These are phyloP conservation scores for Gymnosoma rotundatum DNA, from an alignment of 2,888 invertebrate genomes.

Conservation along the genomic window DNA sequence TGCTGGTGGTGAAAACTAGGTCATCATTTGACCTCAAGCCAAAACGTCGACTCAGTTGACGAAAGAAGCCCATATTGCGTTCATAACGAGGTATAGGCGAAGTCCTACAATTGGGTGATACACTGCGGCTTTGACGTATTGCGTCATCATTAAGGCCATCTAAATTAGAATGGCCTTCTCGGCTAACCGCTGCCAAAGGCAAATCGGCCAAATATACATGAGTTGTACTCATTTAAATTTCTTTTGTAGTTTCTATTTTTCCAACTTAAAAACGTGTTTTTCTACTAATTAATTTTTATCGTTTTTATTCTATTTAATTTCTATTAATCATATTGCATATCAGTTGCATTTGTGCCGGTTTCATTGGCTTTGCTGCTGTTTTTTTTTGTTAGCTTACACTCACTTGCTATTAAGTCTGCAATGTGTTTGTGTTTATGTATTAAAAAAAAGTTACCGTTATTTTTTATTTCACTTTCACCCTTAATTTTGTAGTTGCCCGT, in stretches of 20 bases:
- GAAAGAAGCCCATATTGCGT: slow-evolving; percentile 86
- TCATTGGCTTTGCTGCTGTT: slow-evolving; percentile 1
- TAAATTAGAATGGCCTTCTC: slow-evolving; percentile 49
- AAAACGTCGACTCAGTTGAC: slow-evolving; percentile 86
- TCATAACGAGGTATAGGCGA: slow-evolving; percentile 83
- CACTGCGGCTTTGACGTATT: slow-evolving; percentile 74
- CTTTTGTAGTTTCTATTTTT: neutral
- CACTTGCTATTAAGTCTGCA: slow-evolving; percentile 6
- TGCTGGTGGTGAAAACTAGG: slow-evolving; percentile 79
- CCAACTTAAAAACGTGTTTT: neutral
- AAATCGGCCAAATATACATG: slow-evolving; percentile 78
- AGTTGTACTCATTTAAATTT: slow-evolving; percentile 73
- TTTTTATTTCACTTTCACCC: slow-evolving; percentile 17
- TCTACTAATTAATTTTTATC: neutral
- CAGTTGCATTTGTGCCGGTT: slow-evolving; percentile 73
- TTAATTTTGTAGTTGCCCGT: neutral
- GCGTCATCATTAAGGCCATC: slow-evolving; percentile 53
- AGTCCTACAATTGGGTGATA: slow-evolving; percentile 78
- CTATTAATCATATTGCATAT: neutral
- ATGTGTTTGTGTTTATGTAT: slow-evolving; percentile 25
- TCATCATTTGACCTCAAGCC: slow-evolving; percentile 84
- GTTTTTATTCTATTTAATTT: neutral
- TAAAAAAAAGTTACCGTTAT: slow-evolving; percentile 30
- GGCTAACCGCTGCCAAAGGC: slow-evolving; percentile 65
- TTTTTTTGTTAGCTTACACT: slow-evolving; percentile 27